Evolutionary conservation across 2,797 vertebrate genomes (phyloP), one percentile per base, ranked within the genome.

Genomic region (Tachyglossus aculeatus): DNA sequence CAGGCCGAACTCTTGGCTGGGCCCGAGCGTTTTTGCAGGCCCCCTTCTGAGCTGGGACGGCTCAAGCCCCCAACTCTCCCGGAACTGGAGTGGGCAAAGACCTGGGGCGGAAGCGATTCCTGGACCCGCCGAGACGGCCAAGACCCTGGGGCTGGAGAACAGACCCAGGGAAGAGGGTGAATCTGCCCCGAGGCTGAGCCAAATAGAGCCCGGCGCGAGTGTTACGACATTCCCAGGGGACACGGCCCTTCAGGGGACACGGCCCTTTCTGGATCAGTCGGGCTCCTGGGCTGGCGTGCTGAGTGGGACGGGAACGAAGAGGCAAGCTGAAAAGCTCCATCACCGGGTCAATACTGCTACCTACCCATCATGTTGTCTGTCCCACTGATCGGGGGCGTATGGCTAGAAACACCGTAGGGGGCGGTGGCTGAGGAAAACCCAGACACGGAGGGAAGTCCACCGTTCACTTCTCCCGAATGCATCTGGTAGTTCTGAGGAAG

Each of bases 401-500:
- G 98, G 82, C 94, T 96, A 62, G 96, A 90, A 74, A 96, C 93
- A 0, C 95, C 94, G 66, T 96, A 95, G 0, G 95, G 94, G 5
- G 95, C 77, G n/a, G 96, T 92, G 58, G 94, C 85, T 0, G 96
- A 90, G 78, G 96, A 93, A 82, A 98, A 98, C 80, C 94, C 91
- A 27, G 95, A 74, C 66, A 90, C 86, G 0, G 93, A 89, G 0
- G 96, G 93, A 18, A 97, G 94, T 1, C 93, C 93, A 1, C 96
- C 96, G 0, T 97, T 99, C 59, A 98, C 96, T 75, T 99, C 98
- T 2, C 93, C 94, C 66, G 95, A 91, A 2, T 97, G 97, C 82
- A 98, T 93, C 84, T 95, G 95, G 92, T 98, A 99, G 90, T 94
- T 96, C 95, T 98, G 84, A 70, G 41, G 63, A 22, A 41, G 63